A percentile compares a stretch with the other conserved stretches of the same genome.
phyloP scores from a whole-genome alignment of 2,113 vertebrate genomes.

The Aspiorhynchus laticeps region DNA sequence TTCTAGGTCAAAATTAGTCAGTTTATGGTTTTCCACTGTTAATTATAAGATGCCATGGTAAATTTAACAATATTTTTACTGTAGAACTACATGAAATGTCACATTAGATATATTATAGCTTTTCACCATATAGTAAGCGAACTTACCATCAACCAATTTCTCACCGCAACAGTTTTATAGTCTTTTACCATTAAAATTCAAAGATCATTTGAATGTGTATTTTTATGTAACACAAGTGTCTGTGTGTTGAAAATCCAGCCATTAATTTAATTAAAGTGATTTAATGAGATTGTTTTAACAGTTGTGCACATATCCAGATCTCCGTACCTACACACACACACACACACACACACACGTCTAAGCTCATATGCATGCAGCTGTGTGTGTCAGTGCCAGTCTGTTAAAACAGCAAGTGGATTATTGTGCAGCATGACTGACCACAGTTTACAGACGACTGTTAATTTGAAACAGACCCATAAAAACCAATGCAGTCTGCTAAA shows the following conservation, averaged over 20 bases:
- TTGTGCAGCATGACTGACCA: slow-evolving; percentile 13
- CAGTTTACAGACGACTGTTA: slow-evolving; percentile 36
- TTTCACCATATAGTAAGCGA: too few species aligned
- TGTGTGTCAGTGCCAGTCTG: slow-evolving; percentile 6
- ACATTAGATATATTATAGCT: too few species aligned
- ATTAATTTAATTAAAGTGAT: neutral
- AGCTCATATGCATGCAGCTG: neutral
- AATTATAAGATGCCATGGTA: too few species aligned
- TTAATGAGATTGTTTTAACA: slow-evolving; percentile 6
- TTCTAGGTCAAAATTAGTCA: too few species aligned
- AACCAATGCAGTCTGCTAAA: neutral
- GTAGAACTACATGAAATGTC: too few species aligned
- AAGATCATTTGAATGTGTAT: neutral
- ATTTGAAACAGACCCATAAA: slow-evolving; percentile 47
- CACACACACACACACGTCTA: neutral
- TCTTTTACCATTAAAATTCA: too few species aligned
- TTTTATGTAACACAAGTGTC: neutral
- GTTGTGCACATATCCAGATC: neutral
- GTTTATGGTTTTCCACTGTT: too few species aligned
- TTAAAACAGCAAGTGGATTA: slow-evolving; percentile 15
- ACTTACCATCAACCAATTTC: too few species aligned
- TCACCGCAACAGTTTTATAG: too few species aligned
- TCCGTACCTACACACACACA: neutral
- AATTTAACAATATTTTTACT: too few species aligned
- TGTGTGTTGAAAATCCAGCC: neutral